Evolutionary conservation across 53 echinoderm and acorn worm genomes (phyloP).

Genomic region (Zoroaster sp.): DNA sequence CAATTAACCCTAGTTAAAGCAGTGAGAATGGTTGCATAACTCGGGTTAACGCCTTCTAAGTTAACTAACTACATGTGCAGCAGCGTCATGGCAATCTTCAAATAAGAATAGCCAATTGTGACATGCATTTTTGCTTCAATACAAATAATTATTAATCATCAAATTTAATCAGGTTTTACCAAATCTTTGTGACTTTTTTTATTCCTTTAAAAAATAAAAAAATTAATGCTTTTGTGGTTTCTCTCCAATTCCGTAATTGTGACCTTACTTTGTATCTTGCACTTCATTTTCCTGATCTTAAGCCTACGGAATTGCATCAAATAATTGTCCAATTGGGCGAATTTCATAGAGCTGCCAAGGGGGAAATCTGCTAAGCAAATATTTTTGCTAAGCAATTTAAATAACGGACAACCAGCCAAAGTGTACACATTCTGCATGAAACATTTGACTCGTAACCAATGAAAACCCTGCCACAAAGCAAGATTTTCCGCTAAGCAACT

Average conservation of each 20-base stretch:
- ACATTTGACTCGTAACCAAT: background rate
- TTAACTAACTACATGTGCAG: background rate
- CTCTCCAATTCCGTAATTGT: background rate
- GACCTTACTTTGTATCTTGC: background rate
- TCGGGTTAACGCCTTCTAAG: background rate
- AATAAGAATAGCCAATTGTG: background rate
- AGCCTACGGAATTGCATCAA: background rate
- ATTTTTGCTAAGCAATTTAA: background rate
- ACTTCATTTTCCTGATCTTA: background rate
- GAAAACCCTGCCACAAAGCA: too few relatives aligned
- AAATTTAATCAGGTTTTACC: background rate
- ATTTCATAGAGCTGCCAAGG: background rate
- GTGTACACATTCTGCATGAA: background rate
- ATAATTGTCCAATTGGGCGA: background rate
- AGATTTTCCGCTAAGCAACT: background rate
- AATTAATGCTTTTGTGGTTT: too few relatives aligned
- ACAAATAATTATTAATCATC: background rate
- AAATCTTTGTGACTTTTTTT: background rate
- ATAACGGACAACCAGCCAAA: background rate
- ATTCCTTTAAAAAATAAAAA: too few relatives aligned
- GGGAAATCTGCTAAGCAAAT: background rate
- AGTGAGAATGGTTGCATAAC: too few relatives aligned
- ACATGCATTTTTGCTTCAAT: background rate
- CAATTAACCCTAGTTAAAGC: too few relatives aligned
- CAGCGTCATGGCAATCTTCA: background rate